A percentile compares a stretch with the other conserved stretches of the same genome.
phyloP scores from a whole-genome alignment of 23 tunicate species.

The Halocynthia aurantium region DNA sequence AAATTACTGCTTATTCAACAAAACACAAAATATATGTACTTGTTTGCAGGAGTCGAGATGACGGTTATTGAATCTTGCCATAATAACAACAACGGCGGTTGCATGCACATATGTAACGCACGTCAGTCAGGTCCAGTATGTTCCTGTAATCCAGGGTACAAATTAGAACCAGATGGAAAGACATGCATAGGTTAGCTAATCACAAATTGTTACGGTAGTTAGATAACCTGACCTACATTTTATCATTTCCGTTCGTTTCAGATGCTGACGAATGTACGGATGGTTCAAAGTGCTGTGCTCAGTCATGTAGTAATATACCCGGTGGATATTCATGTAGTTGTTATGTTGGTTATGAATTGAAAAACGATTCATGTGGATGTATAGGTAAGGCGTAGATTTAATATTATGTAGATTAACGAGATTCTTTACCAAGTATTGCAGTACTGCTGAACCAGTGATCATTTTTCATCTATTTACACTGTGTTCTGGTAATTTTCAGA shows the following conservation, averaged over 20 bases:
- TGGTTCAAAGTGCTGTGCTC: conserved; percentile 77
- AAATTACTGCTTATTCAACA: not conserved
- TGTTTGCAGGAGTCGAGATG: conserved; percentile 73
- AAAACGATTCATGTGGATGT: conserved; percentile 58
- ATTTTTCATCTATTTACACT: not conserved
- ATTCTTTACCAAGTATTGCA: no score
- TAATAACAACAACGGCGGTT: conserved; percentile 86
- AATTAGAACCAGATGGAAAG: conserved; percentile 79
- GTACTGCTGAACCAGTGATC: no score
- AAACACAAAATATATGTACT: not conserved
- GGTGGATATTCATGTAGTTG: conserved; percentile 95
- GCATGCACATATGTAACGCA: conserved; percentile 82
- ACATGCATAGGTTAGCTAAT: conserved; percentile 69
- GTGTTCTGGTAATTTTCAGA: conserved; percentile 32
- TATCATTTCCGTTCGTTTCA: conserved; percentile 1
- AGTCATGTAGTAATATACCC: conserved; percentile 78
- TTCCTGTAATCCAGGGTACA: conserved; percentile 69
- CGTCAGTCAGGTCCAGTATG: conserved; percentile 49
- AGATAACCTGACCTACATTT: not conserved
- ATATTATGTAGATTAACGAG: no score
- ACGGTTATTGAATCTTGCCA: conserved; percentile 82
- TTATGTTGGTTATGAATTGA: conserved; percentile 53
- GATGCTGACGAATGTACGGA: conserved; percentile 89
- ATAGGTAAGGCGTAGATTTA: conserved; percentile 27
- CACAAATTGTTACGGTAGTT: no score